Conservation (phyloP, 2,797 vertebrate species). For the Melanotaenia boesemani region DNA sequence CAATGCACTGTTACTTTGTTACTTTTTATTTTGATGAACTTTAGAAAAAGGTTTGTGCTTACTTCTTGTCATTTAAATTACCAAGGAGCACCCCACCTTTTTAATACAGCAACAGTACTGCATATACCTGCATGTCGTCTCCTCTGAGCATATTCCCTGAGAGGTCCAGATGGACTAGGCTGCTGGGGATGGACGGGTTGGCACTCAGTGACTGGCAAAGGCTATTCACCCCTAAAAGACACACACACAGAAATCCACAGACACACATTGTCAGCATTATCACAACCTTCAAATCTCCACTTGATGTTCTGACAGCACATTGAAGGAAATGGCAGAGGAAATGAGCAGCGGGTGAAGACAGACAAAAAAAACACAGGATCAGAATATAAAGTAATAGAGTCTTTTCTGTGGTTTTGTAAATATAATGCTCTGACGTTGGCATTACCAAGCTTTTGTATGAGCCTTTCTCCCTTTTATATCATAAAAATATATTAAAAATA, state of each 20-base stretch:
- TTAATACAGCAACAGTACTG: background rate
- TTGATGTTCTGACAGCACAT: constrained; percentile 59
- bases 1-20: background rate
- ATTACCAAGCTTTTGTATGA: background rate
- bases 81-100: no score
- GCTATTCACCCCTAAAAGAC: constrained; percentile 92
- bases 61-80: background rate
- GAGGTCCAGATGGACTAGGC: constrained; percentile 95
- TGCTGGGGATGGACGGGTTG: constrained; percentile 89
- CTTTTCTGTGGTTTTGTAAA: constrained; percentile 11
- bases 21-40: background rate
- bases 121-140: constrained; percentile 92
- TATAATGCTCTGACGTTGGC: background rate
- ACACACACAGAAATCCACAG: constrained; percentile 30
- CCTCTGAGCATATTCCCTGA: constrained; percentile 95
- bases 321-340: constrained; percentile 66
- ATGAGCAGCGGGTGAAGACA: constrained; percentile 47
- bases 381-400: constrained; percentile 32
- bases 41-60: background rate
- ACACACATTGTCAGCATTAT: constrained; percentile 47
- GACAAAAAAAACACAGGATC: constrained; percentile 29
- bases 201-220: constrained; percentile 97
- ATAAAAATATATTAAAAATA: background rate
- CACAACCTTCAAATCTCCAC: constrained; percentile 33
- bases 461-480: background rate